Conservation (phyloP, 30 jellyfish, hydroid and myxozoan species). For the Turritopsis rubra region DNA sequence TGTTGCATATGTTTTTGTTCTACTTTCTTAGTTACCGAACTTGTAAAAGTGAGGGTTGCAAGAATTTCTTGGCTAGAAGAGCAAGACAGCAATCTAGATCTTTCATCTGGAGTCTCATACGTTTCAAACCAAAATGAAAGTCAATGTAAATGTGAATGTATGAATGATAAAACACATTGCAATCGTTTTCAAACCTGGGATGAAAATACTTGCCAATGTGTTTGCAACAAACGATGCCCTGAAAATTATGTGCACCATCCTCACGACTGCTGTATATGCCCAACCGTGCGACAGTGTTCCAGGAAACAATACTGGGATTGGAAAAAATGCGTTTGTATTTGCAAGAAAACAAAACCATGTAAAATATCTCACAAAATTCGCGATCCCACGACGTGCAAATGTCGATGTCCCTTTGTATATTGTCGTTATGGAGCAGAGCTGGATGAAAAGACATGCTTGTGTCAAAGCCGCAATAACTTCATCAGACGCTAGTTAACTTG, state of each 20-base stretch:
- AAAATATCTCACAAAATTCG: neutral
- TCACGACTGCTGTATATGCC: slow-evolving; percentile 37
- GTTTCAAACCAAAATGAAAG: slow-evolving; percentile 59
- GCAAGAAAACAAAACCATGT: neutral
- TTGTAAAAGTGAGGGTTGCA: slow-evolving; percentile 53
- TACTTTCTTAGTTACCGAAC: slow-evolving; percentile 34
- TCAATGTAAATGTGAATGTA: slow-evolving; percentile 59
- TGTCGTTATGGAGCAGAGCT: neutral
- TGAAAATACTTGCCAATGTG: slow-evolving; percentile 7
- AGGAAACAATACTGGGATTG: neutral
- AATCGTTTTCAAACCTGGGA: slow-evolving; percentile 41
- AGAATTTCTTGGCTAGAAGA: slow-evolving; percentile 47
- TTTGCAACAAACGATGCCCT: slow-evolving; percentile 23
- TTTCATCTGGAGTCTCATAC: slow-evolving; percentile 18
- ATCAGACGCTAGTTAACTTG: neutral
- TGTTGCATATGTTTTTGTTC: neutral
- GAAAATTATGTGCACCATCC: slow-evolving; percentile 32
- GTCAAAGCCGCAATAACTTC: neutral
- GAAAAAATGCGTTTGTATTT: neutral
- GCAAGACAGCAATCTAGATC: slow-evolving; percentile 22
- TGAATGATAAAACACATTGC: slow-evolving; percentile 42
- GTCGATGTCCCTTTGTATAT: neutral
- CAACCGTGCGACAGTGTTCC: neutral
- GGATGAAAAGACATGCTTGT: neutral
- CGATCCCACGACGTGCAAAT: neutral